Evolutionary conservation across 2,797 vertebrate species (phyloP).

Genomic region (Coranthus polyacanthus): DNA sequence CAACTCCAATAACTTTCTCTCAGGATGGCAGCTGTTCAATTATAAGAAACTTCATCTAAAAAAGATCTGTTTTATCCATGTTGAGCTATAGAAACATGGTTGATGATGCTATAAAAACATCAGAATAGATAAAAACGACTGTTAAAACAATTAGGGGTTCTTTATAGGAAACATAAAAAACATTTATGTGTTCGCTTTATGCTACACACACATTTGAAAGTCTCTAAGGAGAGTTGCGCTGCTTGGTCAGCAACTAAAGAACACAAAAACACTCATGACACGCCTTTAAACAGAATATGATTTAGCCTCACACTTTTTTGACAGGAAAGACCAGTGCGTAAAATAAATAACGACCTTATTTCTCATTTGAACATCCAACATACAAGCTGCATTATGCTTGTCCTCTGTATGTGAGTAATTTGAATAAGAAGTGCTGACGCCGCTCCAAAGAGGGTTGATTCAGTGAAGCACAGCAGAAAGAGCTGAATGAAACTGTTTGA

Average conservation of each 20-base stretch:
- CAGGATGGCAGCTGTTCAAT: conserved; percentile 26
- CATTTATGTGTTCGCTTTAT: conserved; percentile 7
- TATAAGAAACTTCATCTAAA: not conserved
- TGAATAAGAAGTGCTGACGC: conserved; percentile 36
- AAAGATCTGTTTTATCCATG: conserved; percentile 5
- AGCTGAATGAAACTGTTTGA: conserved; percentile 30
- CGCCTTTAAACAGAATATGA: conserved; percentile 10
- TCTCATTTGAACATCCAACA: conserved; percentile 11
- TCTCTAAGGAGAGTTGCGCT: conserved; percentile 14
- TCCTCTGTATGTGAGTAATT: conserved; percentile 17
- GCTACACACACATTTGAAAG: conserved; percentile 14
- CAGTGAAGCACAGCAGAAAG: conserved; percentile 22
- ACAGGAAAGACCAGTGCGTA: conserved; percentile 1
- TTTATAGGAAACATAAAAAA: conserved; percentile 9
- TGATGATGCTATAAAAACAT: not conserved
- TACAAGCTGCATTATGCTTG: not conserved
- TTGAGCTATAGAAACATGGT: not conserved
- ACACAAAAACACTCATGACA: conserved; percentile 1
- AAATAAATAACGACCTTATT: conserved; percentile 1
- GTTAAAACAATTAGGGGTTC: not conserved
- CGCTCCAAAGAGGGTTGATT: conserved; percentile 15
- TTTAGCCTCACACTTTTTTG: not conserved
- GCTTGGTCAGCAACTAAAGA: conserved; percentile 33
- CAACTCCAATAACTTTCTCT: conserved; percentile 15
- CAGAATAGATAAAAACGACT: conserved; percentile 4